These are phyloP conservation scores for Carterocephalus palaemon DNA, from an alignment of 2,888 invertebrate species.

Conservation along the genomic window DNA sequence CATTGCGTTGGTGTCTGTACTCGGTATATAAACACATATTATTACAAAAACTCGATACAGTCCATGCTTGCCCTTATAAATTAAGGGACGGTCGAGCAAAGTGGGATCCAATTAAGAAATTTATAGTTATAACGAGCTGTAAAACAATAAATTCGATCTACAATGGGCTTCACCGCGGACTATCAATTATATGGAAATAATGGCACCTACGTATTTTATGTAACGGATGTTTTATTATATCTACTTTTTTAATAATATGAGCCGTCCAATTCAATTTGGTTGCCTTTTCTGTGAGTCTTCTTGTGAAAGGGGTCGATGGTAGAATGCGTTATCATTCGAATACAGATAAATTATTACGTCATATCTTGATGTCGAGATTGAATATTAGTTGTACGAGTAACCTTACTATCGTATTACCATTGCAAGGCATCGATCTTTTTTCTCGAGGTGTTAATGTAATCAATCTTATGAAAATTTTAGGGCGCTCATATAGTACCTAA, in stretches of 20 bases:
- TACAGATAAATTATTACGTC: too few species aligned
- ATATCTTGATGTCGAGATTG: too few species aligned
- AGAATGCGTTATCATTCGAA: too few species aligned
- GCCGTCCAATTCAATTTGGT: constrained; percentile 17
- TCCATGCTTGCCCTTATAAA: constrained; percentile 70
- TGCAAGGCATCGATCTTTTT: too few species aligned
- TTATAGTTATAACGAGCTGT: constrained; percentile 70
- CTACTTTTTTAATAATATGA: constrained; percentile 48
- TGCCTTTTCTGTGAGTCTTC: too few species aligned
- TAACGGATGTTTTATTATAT: constrained; percentile 3
- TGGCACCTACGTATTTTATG: constrained; percentile 21
- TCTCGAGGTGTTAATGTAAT: too few species aligned
- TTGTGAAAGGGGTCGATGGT: too few species aligned
- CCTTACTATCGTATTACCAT: too few species aligned
- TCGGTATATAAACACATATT: constrained; percentile 11
- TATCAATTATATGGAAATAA: constrained; percentile 59
- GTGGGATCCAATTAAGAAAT: constrained; percentile 71
- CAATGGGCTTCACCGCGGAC: constrained; percentile 62
- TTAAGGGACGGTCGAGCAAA: constrained; percentile 66
- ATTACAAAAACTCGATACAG: constrained; percentile 53
- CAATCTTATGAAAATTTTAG: too few species aligned
- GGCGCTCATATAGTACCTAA: too few species aligned
- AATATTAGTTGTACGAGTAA: too few species aligned
- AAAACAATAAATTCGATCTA: constrained; percentile 71
- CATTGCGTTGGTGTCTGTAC: background rate